Evolutionary conservation across 2,113 vertebrate species (phyloP), one percentile per base, ranked within the genome.

Genomic region (Pterocles burchelli): DNA sequence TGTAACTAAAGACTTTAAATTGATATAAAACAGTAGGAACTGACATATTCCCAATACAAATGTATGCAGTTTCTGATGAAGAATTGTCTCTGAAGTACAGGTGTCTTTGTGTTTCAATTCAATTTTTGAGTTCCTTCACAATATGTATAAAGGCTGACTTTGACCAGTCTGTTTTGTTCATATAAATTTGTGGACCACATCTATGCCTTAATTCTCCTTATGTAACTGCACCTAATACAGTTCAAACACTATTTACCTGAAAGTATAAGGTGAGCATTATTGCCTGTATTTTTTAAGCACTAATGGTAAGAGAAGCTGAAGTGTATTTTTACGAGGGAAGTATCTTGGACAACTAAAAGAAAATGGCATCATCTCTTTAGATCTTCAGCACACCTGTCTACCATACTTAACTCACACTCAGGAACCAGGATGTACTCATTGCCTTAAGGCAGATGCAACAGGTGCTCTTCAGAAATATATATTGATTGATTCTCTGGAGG

Each of bases 31-130:
- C 86, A 91, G 89, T 92, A 86, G 90, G 72, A 89, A 49, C 18
- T 96, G 93, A 43, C 89, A 68, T 22, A 7, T 55, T 83, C 90
- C 95, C 81, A 97, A 52, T 48, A 89, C 2, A 71, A 91, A 97
- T 96, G 51, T 65, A 93, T 95, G 57, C 46, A 36, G 20, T 84
- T 91, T 91, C 62, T 57, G 51, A 89, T 81, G 62, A 96, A 95
- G 61, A 58, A 76, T 24, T 71, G 11, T 58, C 58, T 74, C 34
- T 48, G 67, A 73, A 78, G 33, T 79, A 67, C 28, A 71, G 22
- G 5, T 70, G 46, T 49, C 29, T 89, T 71, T 78, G 11, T 73
- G 22, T 24, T 67, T 75, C n/a, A 71, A 17, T 63, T 77, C 25
- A 62, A 26, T 43, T 66, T 78, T 43, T 73, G 10, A 68, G n/a